phyloP scores from a whole-genome alignment of 2,113 vertebrate genomes.

The Chelonoidis abingdonii region DNA sequence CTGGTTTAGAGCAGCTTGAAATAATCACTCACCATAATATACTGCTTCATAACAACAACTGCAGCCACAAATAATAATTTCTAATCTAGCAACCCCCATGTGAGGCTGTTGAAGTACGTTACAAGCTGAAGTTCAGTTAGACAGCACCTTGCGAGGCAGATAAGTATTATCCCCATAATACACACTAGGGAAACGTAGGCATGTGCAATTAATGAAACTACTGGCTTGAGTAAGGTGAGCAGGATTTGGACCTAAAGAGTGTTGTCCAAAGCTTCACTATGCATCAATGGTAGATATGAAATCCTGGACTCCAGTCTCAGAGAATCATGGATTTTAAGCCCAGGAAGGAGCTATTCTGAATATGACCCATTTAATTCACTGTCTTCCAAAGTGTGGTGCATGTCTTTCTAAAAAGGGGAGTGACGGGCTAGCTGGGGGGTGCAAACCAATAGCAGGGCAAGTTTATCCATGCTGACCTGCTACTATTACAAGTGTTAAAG shows the following conservation, averaged over 20 bases:
- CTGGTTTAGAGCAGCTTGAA: background rate
- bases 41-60: background rate
- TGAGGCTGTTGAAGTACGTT: background rate
- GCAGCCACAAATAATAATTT: background rate
- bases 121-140: background rate
- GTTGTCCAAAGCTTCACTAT: background rate
- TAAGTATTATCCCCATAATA: background rate
- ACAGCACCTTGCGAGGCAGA: background rate
- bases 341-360: background rate
- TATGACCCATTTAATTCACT: background rate
- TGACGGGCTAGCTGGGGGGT: background rate
- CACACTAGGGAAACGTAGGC: background rate
- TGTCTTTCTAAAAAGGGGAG: background rate
- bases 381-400: background rate
- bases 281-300: background rate
- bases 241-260: background rate
- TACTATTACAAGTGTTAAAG: background rate
- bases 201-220: background rate
- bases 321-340: background rate
- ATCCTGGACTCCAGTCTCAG: background rate
- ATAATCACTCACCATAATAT: background rate
- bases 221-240: background rate
- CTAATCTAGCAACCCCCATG: background rate
- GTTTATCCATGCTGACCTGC: background rate
- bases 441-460: background rate